Evolutionary conservation across 2,113 vertebrate species (phyloP), one percentile per base, ranked within the genome.

Genomic region (Triplophysa siluroides): DNA sequence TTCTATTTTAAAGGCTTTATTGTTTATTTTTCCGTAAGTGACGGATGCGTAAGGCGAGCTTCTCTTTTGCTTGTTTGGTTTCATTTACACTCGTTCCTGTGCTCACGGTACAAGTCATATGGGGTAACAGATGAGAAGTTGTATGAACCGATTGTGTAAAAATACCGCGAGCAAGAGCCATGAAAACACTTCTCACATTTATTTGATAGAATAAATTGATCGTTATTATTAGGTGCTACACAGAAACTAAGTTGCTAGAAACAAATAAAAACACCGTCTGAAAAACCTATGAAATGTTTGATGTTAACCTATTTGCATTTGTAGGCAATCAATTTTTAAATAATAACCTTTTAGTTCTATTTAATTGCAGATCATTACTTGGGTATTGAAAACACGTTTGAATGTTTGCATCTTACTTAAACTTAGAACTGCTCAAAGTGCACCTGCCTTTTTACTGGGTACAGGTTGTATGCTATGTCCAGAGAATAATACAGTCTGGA

Each of bases 161-260:
- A 61, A 78, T 54, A 72, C 45, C 33, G 60, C 70, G 76, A n/a
- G 66, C 33, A 41, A 29, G 54, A 67, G n/a, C 33, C n/a, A 33
- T 81, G n/a, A 64, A 75, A 43, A 69, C 58, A 75, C 52, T 67
- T 67, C 52, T 60, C 63, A 76, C 41, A 62, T 67, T 65, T 67
- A 47, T 76, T 19, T 18, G 29, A 64, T 5, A 60, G 13, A 62
- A 65, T 3, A 69, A 19, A 16, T 24, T 64, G 26, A 26, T 50
- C 29, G 1, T 21, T 8, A 10, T 6, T 45, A 45, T 8, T 18
- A 19, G 5, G 62, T 66, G n/a, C 19, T 60, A 6, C 14, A 21
- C 12, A 8, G 61, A 29, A 29, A 64, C 69, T 29, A 12, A 54
- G 4, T 62, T 11, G 61, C 26, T 19, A 9, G 23, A 19, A 62